Conservation (phyloP, 2,888 invertebrate species). For the Osmoderma eremita region DNA sequence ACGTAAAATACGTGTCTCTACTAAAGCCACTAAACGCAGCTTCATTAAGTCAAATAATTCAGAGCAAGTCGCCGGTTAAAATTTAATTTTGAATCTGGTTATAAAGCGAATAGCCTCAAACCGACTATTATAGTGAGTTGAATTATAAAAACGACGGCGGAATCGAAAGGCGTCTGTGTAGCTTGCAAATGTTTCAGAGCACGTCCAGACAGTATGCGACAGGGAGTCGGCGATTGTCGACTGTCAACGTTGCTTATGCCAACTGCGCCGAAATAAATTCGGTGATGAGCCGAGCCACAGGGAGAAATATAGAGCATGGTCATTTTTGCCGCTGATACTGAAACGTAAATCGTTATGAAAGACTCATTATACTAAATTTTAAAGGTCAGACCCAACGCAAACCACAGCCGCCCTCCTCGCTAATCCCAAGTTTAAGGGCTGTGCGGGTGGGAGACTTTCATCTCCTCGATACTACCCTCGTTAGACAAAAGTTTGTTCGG, state of each 20-base stretch:
- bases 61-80: background rate
- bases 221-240: slow-evolving; percentile 1
- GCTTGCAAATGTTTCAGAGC: slow-evolving; percentile 35
- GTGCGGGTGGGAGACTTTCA: slow-evolving; percentile 41
- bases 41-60: slow-evolving; percentile 19
- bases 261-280: slow-evolving; percentile 34
- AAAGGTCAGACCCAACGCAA: slow-evolving; percentile 29
- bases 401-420: slow-evolving; percentile 24
- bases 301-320: background rate
- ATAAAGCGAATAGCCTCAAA: slow-evolving; percentile 13
- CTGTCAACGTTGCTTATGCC: slow-evolving; percentile 27
- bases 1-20: background rate
- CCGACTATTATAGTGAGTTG: slow-evolving; percentile 29
- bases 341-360: slow-evolving; percentile 40
- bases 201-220: slow-evolving; percentile 40
- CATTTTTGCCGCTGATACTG: slow-evolving; percentile 36
- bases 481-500: slow-evolving; percentile 48
- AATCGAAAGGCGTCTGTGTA: slow-evolving; percentile 15
- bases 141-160: slow-evolving; percentile 30
- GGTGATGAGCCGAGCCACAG: background rate
- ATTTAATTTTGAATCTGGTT: slow-evolving; percentile 34
- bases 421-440: slow-evolving; percentile 26
- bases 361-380: slow-evolving; percentile 39
- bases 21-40: slow-evolving; percentile 1
- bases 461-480: slow-evolving; percentile 48